These are phyloP conservation scores for Muntiacus reevesi DNA, from an alignment of 2,113 vertebrate genomes.

Conservation along the genomic window DNA sequence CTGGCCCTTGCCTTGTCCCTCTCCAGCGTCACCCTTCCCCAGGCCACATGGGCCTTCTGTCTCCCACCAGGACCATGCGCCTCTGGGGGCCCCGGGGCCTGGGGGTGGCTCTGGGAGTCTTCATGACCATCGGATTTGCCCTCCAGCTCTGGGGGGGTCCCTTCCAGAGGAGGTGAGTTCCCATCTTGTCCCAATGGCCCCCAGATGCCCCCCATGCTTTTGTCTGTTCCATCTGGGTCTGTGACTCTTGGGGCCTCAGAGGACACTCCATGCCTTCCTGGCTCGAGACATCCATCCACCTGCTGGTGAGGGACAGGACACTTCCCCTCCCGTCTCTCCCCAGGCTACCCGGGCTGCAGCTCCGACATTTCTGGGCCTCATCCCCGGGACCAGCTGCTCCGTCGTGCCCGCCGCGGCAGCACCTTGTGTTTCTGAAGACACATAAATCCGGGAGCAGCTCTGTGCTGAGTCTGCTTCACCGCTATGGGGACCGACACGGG, in stretches of 20 bases:
- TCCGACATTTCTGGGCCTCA: constrained; percentile 31
- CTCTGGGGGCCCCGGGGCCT: constrained; percentile 68
- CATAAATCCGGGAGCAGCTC: constrained; percentile 97
- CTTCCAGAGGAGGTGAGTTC: constrained; percentile 72
- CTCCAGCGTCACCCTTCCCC: neutral
- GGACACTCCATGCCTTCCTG: neutral
- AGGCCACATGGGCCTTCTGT: constrained; percentile 35
- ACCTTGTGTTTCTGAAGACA: constrained; percentile 93
- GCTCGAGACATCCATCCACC: neutral
- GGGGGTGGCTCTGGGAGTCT: constrained; percentile 73
- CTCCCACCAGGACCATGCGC: constrained; percentile 56
- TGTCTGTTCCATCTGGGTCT: neutral
- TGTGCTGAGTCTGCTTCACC: constrained; percentile 91
- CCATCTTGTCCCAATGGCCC: neutral
- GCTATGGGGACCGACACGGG: constrained; percentile 86
- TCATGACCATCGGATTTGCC: constrained; percentile 76
- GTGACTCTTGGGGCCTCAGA: neutral
- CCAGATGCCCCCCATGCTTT: neutral
- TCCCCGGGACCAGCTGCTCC: neutral
- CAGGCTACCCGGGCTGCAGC: constrained; percentile 33
- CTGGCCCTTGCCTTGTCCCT: constrained; percentile 10
- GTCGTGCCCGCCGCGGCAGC: constrained; percentile 83
- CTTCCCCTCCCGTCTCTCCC: neutral
- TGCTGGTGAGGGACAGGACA: neutral
- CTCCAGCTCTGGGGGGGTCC: constrained; percentile 73